These are phyloP conservation scores for Falco peregrinus DNA, from an alignment of 2,797 vertebrate species.

Conservation along the genomic window DNA sequence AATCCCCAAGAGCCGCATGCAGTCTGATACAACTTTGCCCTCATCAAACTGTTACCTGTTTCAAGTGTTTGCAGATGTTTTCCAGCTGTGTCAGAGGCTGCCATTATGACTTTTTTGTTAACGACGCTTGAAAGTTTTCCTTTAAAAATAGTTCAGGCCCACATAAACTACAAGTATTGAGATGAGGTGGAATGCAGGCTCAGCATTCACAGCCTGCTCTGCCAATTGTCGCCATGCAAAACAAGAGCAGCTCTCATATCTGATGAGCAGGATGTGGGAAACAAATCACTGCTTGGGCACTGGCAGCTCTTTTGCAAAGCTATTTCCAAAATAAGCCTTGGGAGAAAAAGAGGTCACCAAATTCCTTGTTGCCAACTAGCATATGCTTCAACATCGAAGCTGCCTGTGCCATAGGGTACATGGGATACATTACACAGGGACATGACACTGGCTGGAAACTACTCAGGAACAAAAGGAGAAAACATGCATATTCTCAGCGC, in stretches of 20 bases:
- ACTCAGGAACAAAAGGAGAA: not conserved
- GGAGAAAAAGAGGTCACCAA: not conserved
- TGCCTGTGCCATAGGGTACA: not conserved
- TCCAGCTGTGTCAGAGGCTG: slow-evolving; percentile 22
- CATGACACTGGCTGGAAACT: not conserved
- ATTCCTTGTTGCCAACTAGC: not conserved
- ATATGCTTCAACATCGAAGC: not conserved
- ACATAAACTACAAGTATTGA: not conserved
- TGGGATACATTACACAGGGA: not conserved
- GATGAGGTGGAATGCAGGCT: not conserved
- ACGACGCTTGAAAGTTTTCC: slow-evolving; percentile 15
- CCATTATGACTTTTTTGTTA: slow-evolving; percentile 26
- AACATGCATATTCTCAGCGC: not conserved
- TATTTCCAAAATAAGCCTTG: not conserved
- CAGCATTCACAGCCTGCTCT: not conserved
- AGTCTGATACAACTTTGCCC: slow-evolving; percentile 3
- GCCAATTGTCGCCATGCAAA: not conserved
- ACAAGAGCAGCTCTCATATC: not conserved
- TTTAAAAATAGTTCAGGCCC: slow-evolving; percentile 11
- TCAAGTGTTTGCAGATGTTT: slow-evolving; percentile 55
- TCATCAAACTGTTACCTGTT: slow-evolving; percentile 55
- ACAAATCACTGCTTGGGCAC: not conserved
- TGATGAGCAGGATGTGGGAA: not conserved
- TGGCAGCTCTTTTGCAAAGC: not conserved
- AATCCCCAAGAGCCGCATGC: not conserved